Evolutionary conservation across 2,888 invertebrate species (phyloP), one percentile per base, ranked within the genome.

Genomic region (Lasioglossum leucozonium): DNA sequence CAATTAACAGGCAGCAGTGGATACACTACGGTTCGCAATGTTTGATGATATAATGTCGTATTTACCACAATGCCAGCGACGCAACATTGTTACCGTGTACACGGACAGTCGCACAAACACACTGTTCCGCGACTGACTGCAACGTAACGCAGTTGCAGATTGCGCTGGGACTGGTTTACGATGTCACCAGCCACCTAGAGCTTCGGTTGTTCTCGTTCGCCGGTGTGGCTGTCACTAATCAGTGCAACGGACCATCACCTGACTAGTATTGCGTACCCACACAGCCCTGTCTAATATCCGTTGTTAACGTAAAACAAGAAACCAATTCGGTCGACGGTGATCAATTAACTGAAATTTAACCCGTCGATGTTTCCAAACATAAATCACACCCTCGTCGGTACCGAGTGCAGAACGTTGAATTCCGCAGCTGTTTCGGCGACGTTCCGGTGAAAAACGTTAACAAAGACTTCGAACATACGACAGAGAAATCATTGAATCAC

Each of bases 131-230:
- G 26, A 86, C 82, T 72, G 81, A 82, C 82, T 86, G 76, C 77
- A 74, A 37, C 78, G 77, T 75, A 88, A 86, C 81, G 84, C 73
- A 81, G 73, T 74, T 79, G 82, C 82, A 84, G 82, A 89, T 86
- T 91, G 87, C 86, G 87, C 78, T 79, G 88, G 90, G 89, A 88
- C 88, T 89, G 89, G 91, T 92, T 91, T 91, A 88, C 87, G 84
- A 90, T 87, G 88, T 86, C 88, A 86, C 88, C 82, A 80, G 88
- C 81, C 81, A 90, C 81, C 84, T 87, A 82, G 79, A 67, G 84
- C 85, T 87, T 78, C 88, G 11, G 16, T 67, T 74, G 65, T 86
- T 76, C 81, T 58, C 76, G 72, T 75, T 82, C 71, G 55, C 71
- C 73, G 40, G 26, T 77, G 79, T 74, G 65, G 74, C 62, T 82